Conservation (phyloP, 1,140 invertebrate genomes). For the Monomorium pharaonis region DNA sequence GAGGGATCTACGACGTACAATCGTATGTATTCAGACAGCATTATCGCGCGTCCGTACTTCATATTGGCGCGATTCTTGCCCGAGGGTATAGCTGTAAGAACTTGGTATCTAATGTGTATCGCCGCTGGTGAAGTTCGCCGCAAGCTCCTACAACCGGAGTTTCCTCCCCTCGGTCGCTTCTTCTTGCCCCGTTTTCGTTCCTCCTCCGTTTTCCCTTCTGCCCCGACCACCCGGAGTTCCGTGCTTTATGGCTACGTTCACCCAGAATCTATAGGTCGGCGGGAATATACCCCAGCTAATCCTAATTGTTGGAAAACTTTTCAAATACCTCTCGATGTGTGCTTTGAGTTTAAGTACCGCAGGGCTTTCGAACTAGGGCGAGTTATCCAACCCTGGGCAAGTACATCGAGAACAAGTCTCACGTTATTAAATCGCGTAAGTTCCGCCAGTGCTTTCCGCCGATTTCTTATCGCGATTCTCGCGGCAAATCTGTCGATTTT, state of each 20-base stretch:
- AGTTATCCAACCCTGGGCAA: conserved; percentile 56
- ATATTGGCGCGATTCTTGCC: conserved; percentile 65
- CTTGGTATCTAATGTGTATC: conserved; percentile 78
- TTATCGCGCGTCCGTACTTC: conserved; percentile 68
- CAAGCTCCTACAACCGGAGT: conserved; percentile 62
- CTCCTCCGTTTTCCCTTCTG: neutral
- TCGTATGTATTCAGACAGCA: conserved; percentile 52
- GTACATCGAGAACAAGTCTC: conserved; percentile 59
- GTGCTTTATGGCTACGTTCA: conserved; percentile 68
- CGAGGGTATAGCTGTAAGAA: conserved; percentile 71
- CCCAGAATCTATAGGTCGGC: conserved; percentile 68
- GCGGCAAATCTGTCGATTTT: neutral
- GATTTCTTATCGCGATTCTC: conserved; percentile 36
- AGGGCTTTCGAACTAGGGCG: conserved; percentile 65
- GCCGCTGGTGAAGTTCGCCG: conserved; percentile 72
- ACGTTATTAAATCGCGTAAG: conserved; percentile 55
- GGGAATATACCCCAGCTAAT: conserved; percentile 62
- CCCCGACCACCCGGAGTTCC: neutral
- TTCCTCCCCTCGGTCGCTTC: neutral
- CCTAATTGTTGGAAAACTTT: conserved; percentile 77
- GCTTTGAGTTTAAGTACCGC: conserved; percentile 66
- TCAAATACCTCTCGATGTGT: conserved; percentile 69
- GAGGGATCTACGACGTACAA: conserved; percentile 33
- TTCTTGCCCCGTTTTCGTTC: neutral
- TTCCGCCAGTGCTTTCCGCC: neutral